Evolutionary conservation across 2,113 vertebrate species (phyloP), one percentile per base, ranked within the genome.

Genomic region (Tenebrosternarchus preto): DNA sequence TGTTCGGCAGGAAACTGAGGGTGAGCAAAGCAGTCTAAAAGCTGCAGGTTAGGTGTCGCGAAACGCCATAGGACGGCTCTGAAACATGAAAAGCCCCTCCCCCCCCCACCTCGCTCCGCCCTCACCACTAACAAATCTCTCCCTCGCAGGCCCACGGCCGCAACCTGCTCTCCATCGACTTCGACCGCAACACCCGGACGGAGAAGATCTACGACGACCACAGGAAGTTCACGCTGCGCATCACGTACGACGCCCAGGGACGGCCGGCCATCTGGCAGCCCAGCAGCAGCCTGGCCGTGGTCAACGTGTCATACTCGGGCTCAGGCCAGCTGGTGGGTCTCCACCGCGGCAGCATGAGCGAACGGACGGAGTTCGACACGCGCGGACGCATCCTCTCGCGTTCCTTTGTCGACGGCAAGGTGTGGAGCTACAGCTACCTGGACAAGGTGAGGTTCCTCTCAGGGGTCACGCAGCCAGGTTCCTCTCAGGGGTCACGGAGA

Each of bases 161-260:
- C 83, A 99, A 99, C 78, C 90, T 99, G 43, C 91, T 99, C 61
- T 99, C 97, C 78, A 99, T 99, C 0, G 98, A 99, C 88, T 99
- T 98, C 11, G 97, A 99, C 91, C 93, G 97, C 29, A 98, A 99
- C 88, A 98, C 97, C 0, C 95, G 96, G 69, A 99, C 98, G 0
- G 98, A 99, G 86, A 99, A 99, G 92, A 98, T 99, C 86, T 99
- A 99, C 1, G 98, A 99, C 0, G 98, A 99, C 77, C 98, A 99
- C 90, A 93, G 98, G 1, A 99, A 99, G 80, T 99, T 99, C 85
- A 98, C 95, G 0, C 91, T 99, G 78, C 94, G 97, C 86, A 99
- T 99, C 88, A 98, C 98, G 82, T 99, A 99, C 1, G 97, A 99
- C 77, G 94, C 95, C 20, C 94, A 97, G 86, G 98, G 98, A 24